phyloP scores from a whole-genome alignment of 2,797 vertebrate genomes.

The Poeciliopsis paucimaculata region DNA sequence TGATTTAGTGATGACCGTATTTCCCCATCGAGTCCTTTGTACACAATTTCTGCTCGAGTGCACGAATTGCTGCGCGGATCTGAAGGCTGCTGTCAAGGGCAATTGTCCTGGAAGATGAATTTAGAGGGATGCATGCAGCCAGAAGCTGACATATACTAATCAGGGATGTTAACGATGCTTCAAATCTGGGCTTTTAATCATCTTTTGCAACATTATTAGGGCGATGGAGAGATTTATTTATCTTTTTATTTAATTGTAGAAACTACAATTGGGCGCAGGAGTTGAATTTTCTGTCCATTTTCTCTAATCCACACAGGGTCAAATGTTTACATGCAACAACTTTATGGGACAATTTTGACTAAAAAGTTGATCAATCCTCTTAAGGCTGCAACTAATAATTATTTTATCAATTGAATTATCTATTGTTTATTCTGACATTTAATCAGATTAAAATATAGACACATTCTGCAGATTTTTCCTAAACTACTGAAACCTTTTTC shows the following conservation, averaged over 20 bases:
- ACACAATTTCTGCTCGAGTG: conserved; percentile 3
- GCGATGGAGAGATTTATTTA: background rate
- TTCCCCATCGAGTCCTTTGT: conserved; percentile 23
- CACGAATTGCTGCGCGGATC: background rate
- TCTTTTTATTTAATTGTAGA: background rate
- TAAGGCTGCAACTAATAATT: no score
- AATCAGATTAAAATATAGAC: no score
- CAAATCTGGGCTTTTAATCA: background rate
- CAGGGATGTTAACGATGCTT: background rate
- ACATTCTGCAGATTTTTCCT: no score
- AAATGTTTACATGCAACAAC: background rate
- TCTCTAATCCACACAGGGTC: background rate
- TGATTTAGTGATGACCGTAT: conserved; percentile 38
- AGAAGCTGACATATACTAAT: background rate
- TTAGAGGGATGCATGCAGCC: background rate
- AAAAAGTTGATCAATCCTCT: background rate
- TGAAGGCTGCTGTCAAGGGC: background rate
- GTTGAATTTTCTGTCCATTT: background rate
- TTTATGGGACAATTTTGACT: background rate
- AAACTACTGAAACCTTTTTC: no score
- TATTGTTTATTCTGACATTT: no score
- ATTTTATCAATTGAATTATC: no score
- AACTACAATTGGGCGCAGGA: background rate
- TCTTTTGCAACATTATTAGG: background rate
- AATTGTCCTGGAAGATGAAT: background rate